Conservation (phyloP, 2,797 vertebrate genomes). For the Neostethus bicornis region DNA sequence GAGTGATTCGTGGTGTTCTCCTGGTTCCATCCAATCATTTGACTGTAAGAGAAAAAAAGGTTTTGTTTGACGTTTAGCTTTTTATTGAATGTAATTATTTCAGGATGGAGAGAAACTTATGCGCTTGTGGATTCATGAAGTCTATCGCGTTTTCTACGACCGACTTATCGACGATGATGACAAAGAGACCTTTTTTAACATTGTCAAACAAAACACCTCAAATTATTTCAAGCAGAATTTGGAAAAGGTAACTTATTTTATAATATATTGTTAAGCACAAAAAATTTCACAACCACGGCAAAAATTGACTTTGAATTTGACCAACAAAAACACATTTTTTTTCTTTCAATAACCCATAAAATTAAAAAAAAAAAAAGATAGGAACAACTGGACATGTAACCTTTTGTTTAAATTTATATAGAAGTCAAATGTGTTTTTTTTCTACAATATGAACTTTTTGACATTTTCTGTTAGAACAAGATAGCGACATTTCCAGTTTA, state of each 20-base stretch:
- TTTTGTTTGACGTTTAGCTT: neutral
- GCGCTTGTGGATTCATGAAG: slow-evolving; percentile 93
- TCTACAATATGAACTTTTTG: no score
- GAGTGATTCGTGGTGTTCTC: slow-evolving; percentile 89
- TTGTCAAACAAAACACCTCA: slow-evolving; percentile 85
- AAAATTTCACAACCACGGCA: no score
- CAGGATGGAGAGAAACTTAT: slow-evolving; percentile 91
- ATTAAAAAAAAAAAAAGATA: no score
- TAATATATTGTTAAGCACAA: no score
- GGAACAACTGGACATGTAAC: no score
- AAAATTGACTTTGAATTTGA: no score
- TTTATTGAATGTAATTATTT: slow-evolving; percentile 8
- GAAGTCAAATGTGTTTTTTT: no score
- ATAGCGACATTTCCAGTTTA: no score
- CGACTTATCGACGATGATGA: slow-evolving; percentile 87
- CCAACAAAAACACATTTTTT: no score
- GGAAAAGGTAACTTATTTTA: slow-evolving; percentile 81
- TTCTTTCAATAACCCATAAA: no score
- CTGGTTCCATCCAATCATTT: slow-evolving; percentile 90
- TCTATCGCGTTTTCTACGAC: slow-evolving; percentile 94
- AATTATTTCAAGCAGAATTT: slow-evolving; percentile 85
- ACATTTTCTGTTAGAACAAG: no score
- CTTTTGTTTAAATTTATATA: no score
- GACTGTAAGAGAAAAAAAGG: slow-evolving; percentile 76
- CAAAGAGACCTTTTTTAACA: slow-evolving; percentile 86